A percentile compares a stretch with the other conserved stretches of the same genome.
Conservation (phyloP, 2,888 invertebrate genomes). For the Athripsodes cinereus region DNA sequence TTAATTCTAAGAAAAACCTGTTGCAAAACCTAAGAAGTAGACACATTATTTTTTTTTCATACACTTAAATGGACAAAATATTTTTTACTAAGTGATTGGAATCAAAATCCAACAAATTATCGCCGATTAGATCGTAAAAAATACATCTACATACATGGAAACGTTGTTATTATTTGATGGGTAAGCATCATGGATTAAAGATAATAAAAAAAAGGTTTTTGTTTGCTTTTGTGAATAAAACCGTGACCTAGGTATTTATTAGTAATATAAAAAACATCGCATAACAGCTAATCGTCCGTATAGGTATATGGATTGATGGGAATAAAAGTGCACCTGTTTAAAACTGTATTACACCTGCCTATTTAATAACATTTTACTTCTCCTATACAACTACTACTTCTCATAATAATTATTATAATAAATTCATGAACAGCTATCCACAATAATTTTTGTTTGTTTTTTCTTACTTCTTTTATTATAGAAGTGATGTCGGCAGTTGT, state of each 20-base stretch:
- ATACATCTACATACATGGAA: background rate
- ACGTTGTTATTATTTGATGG: background rate
- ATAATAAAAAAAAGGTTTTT: background rate
- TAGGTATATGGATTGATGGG: background rate
- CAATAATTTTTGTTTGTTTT: background rate
- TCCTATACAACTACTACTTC: background rate
- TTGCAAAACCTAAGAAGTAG: too few relatives aligned
- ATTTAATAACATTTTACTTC: too few relatives aligned
- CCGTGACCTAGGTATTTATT: background rate
- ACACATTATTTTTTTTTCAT: too few relatives aligned
- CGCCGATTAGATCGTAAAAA: background rate
- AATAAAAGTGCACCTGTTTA: background rate
- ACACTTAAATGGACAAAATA: too few relatives aligned
- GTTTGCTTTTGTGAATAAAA: background rate
- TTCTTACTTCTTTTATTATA: background rate
- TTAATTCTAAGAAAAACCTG: too few relatives aligned
- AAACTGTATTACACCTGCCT: background rate
- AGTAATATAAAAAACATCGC: background rate
- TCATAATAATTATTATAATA: background rate
- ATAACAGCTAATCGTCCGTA: background rate
- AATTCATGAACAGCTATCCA: background rate
- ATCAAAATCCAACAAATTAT: background rate
- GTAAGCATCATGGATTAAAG: background rate
- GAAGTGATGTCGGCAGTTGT: background rate
- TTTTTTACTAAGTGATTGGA: too few relatives aligned